Conservation (phyloP, 2,797 vertebrate species). For the Bryconaethiops microstoma region DNA sequence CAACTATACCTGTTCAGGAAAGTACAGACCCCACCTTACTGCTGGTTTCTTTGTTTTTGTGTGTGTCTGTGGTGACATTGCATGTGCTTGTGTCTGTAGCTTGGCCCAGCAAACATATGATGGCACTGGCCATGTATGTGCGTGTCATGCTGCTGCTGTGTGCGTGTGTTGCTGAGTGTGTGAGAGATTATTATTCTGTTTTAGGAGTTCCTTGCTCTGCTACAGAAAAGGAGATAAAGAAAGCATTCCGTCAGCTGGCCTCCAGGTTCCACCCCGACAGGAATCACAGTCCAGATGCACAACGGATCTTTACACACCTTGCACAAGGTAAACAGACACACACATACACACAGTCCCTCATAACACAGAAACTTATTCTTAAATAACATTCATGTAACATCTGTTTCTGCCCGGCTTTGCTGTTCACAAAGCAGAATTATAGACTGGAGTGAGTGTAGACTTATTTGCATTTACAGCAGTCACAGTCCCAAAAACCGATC, state of each 20-base stretch:
- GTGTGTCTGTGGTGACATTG: conserved; percentile 8
- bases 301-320: conserved; percentile 43
- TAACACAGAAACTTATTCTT: neutral
- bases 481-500: no score
- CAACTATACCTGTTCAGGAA: neutral
- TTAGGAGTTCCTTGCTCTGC: conserved; percentile 47
- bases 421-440: no score
- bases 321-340: conserved; percentile 40
- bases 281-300: conserved; percentile 50
- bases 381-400: neutral
- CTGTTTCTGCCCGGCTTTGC: neutral
- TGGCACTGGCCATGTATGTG: conserved; percentile 15
- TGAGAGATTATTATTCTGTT: conserved; percentile 49
- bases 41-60: neutral
- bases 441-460: no score
- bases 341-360: neutral
- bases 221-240: conserved; percentile 50
- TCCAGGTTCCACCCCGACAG: conserved; percentile 52
- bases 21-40: neutral
- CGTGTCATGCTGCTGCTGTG: conserved; percentile 24
- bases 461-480: no score
- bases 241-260: conserved; percentile 49
- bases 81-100: neutral
- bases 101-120: neutral
- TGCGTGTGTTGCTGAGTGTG: conserved; percentile 18